Conservation (phyloP, 2,888 invertebrate species). For the Mantis religiosa region DNA sequence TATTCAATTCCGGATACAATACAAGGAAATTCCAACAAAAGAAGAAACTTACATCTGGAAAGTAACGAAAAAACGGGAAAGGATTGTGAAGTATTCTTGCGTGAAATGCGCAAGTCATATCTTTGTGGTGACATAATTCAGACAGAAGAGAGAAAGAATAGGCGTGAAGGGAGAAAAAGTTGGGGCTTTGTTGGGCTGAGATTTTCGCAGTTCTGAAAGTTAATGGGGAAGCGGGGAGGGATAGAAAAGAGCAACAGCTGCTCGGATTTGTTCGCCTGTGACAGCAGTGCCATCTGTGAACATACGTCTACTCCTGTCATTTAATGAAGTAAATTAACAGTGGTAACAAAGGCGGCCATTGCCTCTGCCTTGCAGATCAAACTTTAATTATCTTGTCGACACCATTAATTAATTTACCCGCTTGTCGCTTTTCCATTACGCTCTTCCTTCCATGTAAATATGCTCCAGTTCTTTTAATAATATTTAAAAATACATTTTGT, state of each 20-base stretch:
- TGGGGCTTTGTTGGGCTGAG: background rate
- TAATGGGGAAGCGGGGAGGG: background rate
- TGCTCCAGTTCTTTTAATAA: background rate
- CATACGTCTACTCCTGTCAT: background rate
- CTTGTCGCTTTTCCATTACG: slow-evolving; percentile 8
- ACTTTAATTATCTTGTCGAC: slow-evolving; percentile 19
- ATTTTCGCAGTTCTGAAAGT: background rate
- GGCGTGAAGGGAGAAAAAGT: background rate
- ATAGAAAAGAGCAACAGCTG: background rate
- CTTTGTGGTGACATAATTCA: background rate
- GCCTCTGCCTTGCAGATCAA: slow-evolving; percentile 10
- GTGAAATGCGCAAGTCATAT: background rate
- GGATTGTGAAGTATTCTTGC: background rate
- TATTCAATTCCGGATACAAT: background rate
- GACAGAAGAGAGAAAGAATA: background rate
- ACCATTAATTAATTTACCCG: slow-evolving; percentile 15
- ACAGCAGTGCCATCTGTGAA: background rate
- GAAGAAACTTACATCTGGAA: background rate
- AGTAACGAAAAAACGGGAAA: background rate
- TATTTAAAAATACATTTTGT: background rate
- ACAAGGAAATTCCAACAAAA: background rate
- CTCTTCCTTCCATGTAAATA: background rate
- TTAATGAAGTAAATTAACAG: slow-evolving; percentile 19
- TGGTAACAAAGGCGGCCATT: background rate
- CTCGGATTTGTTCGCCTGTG: background rate